These are phyloP conservation scores for Drosophila formosana DNA, from an alignment of 2,888 invertebrate genomes.

Conservation along the genomic window DNA sequence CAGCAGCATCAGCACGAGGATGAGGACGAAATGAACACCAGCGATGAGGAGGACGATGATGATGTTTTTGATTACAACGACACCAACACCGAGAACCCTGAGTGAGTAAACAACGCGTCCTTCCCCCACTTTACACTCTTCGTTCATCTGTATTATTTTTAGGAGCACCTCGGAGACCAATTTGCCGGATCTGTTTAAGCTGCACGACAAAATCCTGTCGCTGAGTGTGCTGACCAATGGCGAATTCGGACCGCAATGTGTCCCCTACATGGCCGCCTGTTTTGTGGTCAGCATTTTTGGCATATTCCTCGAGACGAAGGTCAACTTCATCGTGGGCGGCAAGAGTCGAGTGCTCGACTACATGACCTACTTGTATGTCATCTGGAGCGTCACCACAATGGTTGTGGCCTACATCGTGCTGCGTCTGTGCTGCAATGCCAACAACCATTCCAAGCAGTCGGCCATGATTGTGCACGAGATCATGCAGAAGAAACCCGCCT, in stretches of 20 bases:
- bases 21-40: conserved; percentile 54
- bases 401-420: conserved; percentile 82
- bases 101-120: conserved; percentile 37
- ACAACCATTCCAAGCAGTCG: conserved; percentile 83
- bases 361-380: conserved; percentile 78
- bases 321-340: conserved; percentile 82
- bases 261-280: conserved; percentile 83
- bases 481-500: conserved; percentile 85
- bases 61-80: conserved; percentile 74
- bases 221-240: conserved; percentile 81
- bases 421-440: conserved; percentile 82
- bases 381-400: conserved; percentile 83
- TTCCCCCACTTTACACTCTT: background rate
- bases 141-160: background rate
- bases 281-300: conserved; percentile 84
- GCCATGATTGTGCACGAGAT: conserved; percentile 85
- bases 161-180: conserved; percentile 81
- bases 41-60: conserved; percentile 69
- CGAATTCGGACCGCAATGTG: conserved; percentile 83
- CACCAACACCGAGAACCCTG: conserved; percentile 57
- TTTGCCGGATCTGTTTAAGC: conserved; percentile 82
- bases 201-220: conserved; percentile 83
- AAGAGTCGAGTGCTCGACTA: conserved; percentile 78
- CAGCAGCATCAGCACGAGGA: conserved; percentile 38
- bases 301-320: conserved; percentile 84